phyloP scores from a whole-genome alignment of 2,797 vertebrate genomes.

The Sarcophilus harrisii region DNA sequence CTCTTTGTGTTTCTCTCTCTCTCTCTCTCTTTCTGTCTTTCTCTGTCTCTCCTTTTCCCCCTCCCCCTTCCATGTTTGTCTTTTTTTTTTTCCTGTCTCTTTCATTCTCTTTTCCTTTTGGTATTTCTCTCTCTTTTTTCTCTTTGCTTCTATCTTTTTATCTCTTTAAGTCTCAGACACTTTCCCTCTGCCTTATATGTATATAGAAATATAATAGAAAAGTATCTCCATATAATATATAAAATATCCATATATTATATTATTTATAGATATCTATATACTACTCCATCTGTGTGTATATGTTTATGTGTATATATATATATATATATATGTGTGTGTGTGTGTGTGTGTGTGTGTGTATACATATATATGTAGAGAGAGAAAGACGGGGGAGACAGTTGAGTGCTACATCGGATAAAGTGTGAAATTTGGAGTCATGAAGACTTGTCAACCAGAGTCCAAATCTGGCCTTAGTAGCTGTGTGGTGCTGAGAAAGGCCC shows the following conservation, averaged over 20 bases:
- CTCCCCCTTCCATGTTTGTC: too few relatives aligned
- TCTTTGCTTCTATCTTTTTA: too few relatives aligned
- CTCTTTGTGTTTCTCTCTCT: neutral
- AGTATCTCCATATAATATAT: neutral
- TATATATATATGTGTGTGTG: too few relatives aligned
- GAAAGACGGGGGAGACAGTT: too few relatives aligned
- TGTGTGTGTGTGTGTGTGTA: too few relatives aligned
- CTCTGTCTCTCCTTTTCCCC: too few relatives aligned
- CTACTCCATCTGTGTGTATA: too few relatives aligned
- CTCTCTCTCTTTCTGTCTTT: too few relatives aligned
- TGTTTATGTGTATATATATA: too few relatives aligned
- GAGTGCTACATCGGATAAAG: neutral
- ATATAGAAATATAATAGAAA: neutral
- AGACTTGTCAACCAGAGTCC: neutral
- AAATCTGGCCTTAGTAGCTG: neutral
- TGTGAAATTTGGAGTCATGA: neutral
- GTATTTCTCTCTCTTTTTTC: neutral
- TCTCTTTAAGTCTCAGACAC: neutral
- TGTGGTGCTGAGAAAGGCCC: neutral
- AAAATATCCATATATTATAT: neutral
- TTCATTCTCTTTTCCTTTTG: neutral
- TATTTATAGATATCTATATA: too few relatives aligned
- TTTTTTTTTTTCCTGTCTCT: too few relatives aligned
- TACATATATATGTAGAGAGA: too few relatives aligned
- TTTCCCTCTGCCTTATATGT: neutral